phyloP scores from a whole-genome alignment of 2,797 vertebrate genomes.

The Trichosurus vulpecula region DNA sequence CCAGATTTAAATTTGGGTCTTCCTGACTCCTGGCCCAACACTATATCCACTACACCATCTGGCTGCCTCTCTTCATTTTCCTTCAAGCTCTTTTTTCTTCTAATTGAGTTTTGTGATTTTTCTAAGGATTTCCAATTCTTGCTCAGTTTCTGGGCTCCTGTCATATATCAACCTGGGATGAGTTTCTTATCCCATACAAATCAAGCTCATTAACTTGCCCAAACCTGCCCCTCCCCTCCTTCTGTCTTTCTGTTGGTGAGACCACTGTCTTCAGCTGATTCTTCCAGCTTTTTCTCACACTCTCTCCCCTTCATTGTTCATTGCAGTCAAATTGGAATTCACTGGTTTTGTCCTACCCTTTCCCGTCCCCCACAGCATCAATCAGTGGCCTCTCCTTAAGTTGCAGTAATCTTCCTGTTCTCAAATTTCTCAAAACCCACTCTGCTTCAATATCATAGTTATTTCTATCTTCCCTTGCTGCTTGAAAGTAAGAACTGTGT shows the following conservation, averaged over 20 bases:
- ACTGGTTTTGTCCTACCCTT: too few species aligned
- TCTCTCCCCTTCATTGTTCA: too few species aligned
- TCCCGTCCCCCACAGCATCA: too few species aligned
- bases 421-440: too few species aligned
- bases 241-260: neutral
- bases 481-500: too few species aligned
- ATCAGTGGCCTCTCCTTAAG: too few species aligned
- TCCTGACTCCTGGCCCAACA: neutral
- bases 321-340: too few species aligned
- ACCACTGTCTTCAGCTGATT: too few species aligned
- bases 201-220: neutral
- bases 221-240: neutral
- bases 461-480: too few species aligned
- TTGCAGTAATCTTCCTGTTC: too few species aligned
- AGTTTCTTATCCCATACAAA: neutral
- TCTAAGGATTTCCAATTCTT: neutral
- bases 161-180: neutral
- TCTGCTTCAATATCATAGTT: too few species aligned
- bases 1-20: neutral
- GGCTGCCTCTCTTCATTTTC: neutral
- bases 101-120: neutral
- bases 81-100: neutral
- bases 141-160: neutral
- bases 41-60: neutral
- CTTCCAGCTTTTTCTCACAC: too few species aligned